These are phyloP conservation scores for Saturnia pavonia DNA, from an alignment of 2,888 invertebrate species.

Conservation along the genomic window DNA sequence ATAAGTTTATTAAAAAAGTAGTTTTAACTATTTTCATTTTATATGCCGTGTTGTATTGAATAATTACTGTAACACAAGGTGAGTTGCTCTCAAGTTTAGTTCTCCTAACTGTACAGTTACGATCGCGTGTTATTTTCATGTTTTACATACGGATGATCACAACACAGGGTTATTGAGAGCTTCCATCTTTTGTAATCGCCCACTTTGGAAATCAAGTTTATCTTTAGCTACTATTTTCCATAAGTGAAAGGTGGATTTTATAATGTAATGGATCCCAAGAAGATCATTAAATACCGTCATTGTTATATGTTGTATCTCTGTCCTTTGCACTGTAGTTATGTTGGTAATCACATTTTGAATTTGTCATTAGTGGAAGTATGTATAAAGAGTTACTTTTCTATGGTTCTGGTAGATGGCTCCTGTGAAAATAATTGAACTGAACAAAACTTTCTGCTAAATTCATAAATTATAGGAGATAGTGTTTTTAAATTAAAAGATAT, in stretches of 20 bases:
- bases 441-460: too few species aligned
- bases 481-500: too few species aligned
- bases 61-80: slow-evolving; percentile 7
- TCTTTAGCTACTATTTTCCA: slow-evolving; percentile 2
- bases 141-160: slow-evolving; percentile 32
- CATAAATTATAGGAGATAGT: too few species aligned
- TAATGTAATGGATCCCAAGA: not conserved
- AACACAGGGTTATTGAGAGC: not conserved
- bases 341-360: too few species aligned
- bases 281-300: not conserved
- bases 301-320: not conserved
- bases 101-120: not conserved
- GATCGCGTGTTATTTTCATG: slow-evolving; percentile 18
- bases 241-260: slow-evolving; percentile 20
- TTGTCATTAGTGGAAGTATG: too few species aligned
- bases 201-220: slow-evolving; percentile 5
- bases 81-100: slow-evolving; percentile 8
- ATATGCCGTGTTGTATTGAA: not conserved
- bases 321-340: too few species aligned
- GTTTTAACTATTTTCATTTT: not conserved
- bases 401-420: too few species aligned
- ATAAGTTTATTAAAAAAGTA: not conserved
- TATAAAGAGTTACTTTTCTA: too few species aligned
- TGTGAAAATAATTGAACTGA: too few species aligned
- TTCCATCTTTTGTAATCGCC: slow-evolving; percentile 2